phyloP scores from a whole-genome alignment of 2,888 invertebrate species.

The Ametastegia equiseti region DNA sequence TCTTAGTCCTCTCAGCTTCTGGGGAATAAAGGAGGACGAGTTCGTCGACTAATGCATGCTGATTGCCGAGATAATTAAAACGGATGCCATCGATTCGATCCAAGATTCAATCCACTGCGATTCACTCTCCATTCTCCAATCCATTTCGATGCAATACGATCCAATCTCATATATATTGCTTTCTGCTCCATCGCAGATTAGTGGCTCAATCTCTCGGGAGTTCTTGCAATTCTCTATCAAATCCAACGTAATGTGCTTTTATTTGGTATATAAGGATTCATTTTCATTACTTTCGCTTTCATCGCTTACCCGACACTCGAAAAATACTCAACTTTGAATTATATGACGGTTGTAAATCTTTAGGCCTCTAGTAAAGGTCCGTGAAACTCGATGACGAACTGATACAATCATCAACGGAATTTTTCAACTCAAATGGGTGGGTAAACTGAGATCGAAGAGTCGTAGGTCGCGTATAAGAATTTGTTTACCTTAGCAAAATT shows the following conservation, averaged over 20 bases:
- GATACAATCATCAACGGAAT: slow-evolving; percentile 8
- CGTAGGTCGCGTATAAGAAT: slow-evolving; percentile 27
- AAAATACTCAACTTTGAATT: not conserved
- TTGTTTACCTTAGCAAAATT: slow-evolving; percentile 20
- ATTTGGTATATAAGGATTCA: slow-evolving; percentile 15
- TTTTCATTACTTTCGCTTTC: not conserved
- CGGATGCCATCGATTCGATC: slow-evolving; percentile 49
- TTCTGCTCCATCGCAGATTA: slow-evolving; percentile 36
- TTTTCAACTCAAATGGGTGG: slow-evolving; percentile 2
- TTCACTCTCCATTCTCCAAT: slow-evolving; percentile 41
- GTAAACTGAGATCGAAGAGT: slow-evolving; percentile 12
- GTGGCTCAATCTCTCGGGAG: slow-evolving; percentile 44
- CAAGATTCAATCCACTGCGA: slow-evolving; percentile 36
- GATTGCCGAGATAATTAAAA: slow-evolving; percentile 52
- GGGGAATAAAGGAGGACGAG: slow-evolving; percentile 43
- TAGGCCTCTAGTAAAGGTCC: not conserved
- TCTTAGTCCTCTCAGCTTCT: slow-evolving; percentile 11
- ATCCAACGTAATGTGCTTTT: slow-evolving; percentile 24
- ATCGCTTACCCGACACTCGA: not conserved
- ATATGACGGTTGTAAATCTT: not conserved
- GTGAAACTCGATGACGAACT: not conserved
- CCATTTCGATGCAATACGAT: slow-evolving; percentile 42
- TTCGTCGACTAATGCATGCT: slow-evolving; percentile 50
- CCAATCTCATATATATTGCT: slow-evolving; percentile 33
- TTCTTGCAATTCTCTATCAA: slow-evolving; percentile 15